Base-by-base conservation (phyloP, 2,113 vertebrate species). In the Cephalophus harveyi region DNA sequence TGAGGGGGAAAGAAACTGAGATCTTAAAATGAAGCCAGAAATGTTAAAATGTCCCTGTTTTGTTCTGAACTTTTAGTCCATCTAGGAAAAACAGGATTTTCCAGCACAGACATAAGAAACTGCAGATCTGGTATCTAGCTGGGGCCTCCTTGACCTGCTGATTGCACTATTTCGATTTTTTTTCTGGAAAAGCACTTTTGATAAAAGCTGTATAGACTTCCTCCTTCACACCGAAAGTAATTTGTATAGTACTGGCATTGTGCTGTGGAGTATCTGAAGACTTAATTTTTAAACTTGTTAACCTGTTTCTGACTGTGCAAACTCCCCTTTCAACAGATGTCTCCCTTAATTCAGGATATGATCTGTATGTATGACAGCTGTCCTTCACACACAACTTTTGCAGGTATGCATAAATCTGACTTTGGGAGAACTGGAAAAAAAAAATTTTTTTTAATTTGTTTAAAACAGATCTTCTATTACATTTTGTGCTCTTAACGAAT, bases 391-490 rank as follows among this genome's bases (percentile, higher is more conserved):
- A 50, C 40, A 46, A 85, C 92, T 84, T 97, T 89, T 97, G 91
- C 97, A 97, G 95, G 95, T 98, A 98, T 98, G n/a, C 97, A 87
- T 98, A 97, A 97, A 94, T 95, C 88, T 91, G 4, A 79, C 1
- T 23, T 79, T 46, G 52, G 43, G 55, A 96, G 46, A 97, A 87
- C 27, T 87, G 27, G 7, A 17, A 7, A n/a, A 33, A 62, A 43
- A 52, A 60, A 54, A 91, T n/a, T n/a, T n/a, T n/a, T n/a, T 43
- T 43, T 43, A 43, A 43, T 43, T 43, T 43, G 40, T 89, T 86
- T 89, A 59, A 94, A 89, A 95, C n/a, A 94, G 33, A 83, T 33
- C 10, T 85, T 79, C 12, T n/a, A 6, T 85, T 91, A 60, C 10
- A 52, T 81, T 93, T 85, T 89, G 33, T 89, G 54, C 19, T 95